Conservation (phyloP, 2,888 invertebrate species). For the Epiblema foenella region DNA sequence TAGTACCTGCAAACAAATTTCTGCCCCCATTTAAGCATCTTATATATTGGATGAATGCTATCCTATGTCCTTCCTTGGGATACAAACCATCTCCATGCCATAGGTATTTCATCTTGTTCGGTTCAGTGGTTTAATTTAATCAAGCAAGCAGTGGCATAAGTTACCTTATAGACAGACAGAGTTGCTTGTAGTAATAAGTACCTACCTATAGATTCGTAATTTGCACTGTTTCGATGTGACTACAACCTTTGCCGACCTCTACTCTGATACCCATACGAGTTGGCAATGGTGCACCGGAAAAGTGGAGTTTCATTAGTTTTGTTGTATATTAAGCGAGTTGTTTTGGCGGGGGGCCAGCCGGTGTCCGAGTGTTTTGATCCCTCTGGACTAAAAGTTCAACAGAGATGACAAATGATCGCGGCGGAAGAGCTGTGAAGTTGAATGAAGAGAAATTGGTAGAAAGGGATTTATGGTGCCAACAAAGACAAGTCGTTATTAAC, state of each 20-base stretch:
- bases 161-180: no score
- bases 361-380: slow-evolving; percentile 36
- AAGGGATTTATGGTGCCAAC: slow-evolving; percentile 16
- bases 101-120: no score
- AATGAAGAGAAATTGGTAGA: slow-evolving; percentile 33
- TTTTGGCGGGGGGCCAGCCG: slow-evolving; percentile 34
- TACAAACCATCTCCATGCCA: no score
- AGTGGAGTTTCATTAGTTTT: slow-evolving; percentile 28
- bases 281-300: slow-evolving; percentile 26
- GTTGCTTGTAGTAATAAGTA: no score
- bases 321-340: slow-evolving; percentile 33
- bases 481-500: slow-evolving; percentile 8
- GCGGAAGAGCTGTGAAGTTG: slow-evolving; percentile 38
- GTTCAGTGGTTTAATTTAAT: no score
- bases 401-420: slow-evolving; percentile 56
- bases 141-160: no score
- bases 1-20: no score
- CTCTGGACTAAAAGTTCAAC: slow-evolving; percentile 50
- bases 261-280: slow-evolving; percentile 10
- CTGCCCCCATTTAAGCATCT: no score
- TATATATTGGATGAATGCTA: no score
- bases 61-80: no score
- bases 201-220: no score
- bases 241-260: slow-evolving; percentile 1
- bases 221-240: neutral